Evolutionary conservation across 2,113 vertebrate genomes (phyloP).

Genomic region (Podiceps cristatus): DNA sequence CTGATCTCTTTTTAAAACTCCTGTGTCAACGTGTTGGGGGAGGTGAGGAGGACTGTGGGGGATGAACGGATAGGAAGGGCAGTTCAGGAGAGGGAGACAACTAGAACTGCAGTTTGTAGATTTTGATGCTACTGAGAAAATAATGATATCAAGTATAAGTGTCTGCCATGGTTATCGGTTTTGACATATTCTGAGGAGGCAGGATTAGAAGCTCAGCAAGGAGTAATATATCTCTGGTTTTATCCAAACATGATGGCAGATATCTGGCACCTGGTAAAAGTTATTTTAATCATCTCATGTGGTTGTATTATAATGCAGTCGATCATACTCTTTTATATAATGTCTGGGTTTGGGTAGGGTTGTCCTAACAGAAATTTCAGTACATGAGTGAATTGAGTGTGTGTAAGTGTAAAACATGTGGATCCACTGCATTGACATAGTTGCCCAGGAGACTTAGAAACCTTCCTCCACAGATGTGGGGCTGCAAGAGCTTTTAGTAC

Average conservation of each 20-base stretch:
- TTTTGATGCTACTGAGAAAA: constrained; percentile 30
- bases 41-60: constrained; percentile 66
- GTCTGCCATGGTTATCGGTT: constrained; percentile 36
- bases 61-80: constrained; percentile 31
- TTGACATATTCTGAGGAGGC: constrained; percentile 53
- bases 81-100: constrained; percentile 39
- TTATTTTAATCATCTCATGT: not conserved
- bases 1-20: constrained; percentile 58
- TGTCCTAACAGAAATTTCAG: not conserved
- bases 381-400: not conserved
- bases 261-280: constrained; percentile 55
- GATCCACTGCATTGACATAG: not conserved
- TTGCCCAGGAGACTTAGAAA: not conserved
- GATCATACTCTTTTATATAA: not conserved
- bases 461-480: not conserved
- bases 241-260: constrained; percentile 9
- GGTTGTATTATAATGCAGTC: not conserved
- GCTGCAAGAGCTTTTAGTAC: not conserved
- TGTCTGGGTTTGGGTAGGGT: not conserved
- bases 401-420: not conserved
- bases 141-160: constrained; percentile 23
- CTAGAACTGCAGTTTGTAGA: not conserved
- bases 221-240: constrained; percentile 17
- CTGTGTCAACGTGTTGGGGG: constrained; percentile 41
- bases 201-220: constrained; percentile 31